phyloP scores from a whole-genome alignment of 2,113 vertebrate species.

The Megaceryle maxima region DNA sequence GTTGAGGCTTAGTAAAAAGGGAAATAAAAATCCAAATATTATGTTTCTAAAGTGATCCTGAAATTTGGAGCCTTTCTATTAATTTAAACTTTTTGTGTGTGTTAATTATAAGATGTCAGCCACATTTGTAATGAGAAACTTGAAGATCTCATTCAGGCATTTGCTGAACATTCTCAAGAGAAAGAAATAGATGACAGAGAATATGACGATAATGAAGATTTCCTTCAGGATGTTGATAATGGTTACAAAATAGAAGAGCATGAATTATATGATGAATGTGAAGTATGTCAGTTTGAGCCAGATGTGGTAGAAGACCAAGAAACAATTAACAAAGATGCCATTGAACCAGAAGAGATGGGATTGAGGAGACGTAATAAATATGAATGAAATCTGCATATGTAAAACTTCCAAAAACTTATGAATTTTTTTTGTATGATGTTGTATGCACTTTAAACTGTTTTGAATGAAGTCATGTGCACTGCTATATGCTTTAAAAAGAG shows the following conservation, averaged over 20 bases:
- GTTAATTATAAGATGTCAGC: conserved; percentile 39
- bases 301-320: conserved; percentile 47
- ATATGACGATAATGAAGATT: conserved; percentile 3
- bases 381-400: conserved; percentile 66
- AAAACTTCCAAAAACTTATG: background rate
- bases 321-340: background rate
- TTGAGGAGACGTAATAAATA: conserved; percentile 81
- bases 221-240: background rate
- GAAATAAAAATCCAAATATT: background rate
- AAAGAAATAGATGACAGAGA: background rate
- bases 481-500: conserved; percentile 36
- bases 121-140: conserved; percentile 78
- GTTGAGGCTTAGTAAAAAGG: background rate
- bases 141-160: conserved; percentile 84
- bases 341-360: conserved; percentile 38
- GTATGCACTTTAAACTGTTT: conserved; percentile 62
- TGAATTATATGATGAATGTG: background rate
- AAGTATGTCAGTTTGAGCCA: conserved; percentile 46
- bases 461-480: conserved; percentile 18
- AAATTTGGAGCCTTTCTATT: background rate
- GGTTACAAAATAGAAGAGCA: conserved; percentile 33
- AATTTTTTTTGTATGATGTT: background rate
- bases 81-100: background rate
- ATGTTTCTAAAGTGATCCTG: background rate
- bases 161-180: conserved; percentile 65